Evolutionary conservation across 2,797 vertebrate genomes (phyloP), one percentile per base, ranked within the genome.

Genomic region (Crax fasciolata): DNA sequence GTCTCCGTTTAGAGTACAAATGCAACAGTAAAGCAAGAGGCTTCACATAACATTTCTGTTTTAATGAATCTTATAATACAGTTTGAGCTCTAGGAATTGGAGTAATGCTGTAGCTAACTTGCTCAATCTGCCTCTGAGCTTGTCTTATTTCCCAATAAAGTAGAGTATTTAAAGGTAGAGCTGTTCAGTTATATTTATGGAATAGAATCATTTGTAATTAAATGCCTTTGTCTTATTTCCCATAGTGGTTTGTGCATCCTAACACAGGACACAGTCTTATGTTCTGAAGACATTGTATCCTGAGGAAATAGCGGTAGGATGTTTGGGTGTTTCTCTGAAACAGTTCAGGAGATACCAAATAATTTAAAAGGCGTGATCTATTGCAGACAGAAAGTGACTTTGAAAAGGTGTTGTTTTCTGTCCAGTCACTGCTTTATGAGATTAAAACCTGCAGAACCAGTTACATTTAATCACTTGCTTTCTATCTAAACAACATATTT

Each of bases 141-240:
- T 95, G 52, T 79, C 67, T 91, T 48, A 24, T 19, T 39, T 81
- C 7, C 63, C 78, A 84, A 15, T 41, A n/a, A 95, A 94, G 43
- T 89, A 17, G 44, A 54, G 4, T 83, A n/a, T 68, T 90, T 94
- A 96, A 93, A 96, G 72, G 59, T 54, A 87, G 32, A 49, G 27
- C 4, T 27, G 39, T 24, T 48, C 70, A 8, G 10, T 38, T 70
- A 7, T 35, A 65, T 59, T 39, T 84, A 54, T 57, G 35, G 78
- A 52, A 80, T 10, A 38, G n/a, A 95, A 67, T 80, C 88, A 78
- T 78, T 58, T 87, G 17, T 92, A 93, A 91, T 96, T 79, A 58
- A 16, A 77, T n/a, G 11, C 23, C 19, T 78, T 73, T 85, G 39
- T 74, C 61, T 89, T 92, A 61, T 30, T 32, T 94, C 89, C 23